These are phyloP conservation scores for Tetramorium parvispinum DNA, from an alignment of 1,140 invertebrate species.

Conservation along the genomic window DNA sequence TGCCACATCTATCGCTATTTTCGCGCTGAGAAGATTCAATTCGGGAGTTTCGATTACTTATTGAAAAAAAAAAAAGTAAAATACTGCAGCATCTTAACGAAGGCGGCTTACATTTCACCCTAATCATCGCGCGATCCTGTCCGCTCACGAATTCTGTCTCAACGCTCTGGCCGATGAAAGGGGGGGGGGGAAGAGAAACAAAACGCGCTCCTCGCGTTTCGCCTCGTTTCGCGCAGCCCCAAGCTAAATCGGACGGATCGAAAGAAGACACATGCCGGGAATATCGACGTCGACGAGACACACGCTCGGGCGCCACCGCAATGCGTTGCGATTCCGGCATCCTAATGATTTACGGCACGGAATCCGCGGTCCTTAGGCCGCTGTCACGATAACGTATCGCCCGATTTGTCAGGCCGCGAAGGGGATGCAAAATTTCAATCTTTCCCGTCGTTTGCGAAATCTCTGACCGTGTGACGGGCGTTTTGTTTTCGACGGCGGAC, in stretches of 20 bases:
- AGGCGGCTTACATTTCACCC: neutral
- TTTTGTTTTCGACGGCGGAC: slow-evolving; percentile 11
- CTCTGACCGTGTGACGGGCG: neutral
- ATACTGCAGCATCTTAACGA: neutral
- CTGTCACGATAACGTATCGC: slow-evolving; percentile 63
- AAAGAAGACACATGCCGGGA: slow-evolving; percentile 7
- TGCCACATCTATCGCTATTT: neutral
- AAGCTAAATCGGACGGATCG: slow-evolving; percentile 1
- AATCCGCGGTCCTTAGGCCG: slow-evolving; percentile 60
- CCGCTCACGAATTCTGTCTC: neutral
- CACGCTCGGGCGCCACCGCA: slow-evolving; percentile 47
- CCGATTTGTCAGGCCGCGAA: slow-evolving; percentile 56
- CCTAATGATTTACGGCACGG: slow-evolving; percentile 59
- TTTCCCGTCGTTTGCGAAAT: neutral
- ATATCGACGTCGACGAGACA: slow-evolving; percentile 42
- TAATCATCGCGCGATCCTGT: slow-evolving; percentile 8
- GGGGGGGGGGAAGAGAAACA: too few relatives aligned
- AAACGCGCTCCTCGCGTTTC: neutral
- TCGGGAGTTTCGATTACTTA: neutral
- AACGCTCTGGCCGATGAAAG: too few relatives aligned
- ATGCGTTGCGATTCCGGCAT: slow-evolving; percentile 52
- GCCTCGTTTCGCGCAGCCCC: neutral
- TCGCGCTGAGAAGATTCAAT: neutral
- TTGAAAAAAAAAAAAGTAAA: neutral
- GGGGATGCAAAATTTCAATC: slow-evolving; percentile 27